Evolutionary conservation across 2,113 vertebrate genomes (phyloP).

Genomic region (Pteropus alecto): DNA sequence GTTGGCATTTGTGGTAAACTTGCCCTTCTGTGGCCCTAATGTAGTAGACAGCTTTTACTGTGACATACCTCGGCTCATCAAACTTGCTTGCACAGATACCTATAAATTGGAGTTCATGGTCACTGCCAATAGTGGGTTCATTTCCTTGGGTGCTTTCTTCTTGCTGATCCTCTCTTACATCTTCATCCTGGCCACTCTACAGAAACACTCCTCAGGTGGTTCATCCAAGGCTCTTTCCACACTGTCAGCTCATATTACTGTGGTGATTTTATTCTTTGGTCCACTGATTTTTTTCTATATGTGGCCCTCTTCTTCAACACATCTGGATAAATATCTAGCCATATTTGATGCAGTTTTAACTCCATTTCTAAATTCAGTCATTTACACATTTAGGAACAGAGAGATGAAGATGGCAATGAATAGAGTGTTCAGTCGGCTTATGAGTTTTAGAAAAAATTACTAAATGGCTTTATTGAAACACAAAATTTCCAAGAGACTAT

Average conservation of each 20-base stretch:
- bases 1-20: constrained; percentile 34
- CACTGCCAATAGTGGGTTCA: constrained; percentile 32
- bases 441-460: not conserved
- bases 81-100: constrained; percentile 37
- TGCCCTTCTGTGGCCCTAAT: constrained; percentile 52
- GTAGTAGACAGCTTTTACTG: constrained; percentile 55
- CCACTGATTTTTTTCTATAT: constrained; percentile 53
- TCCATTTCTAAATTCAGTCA: constrained; percentile 62
- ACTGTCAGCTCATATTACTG: constrained; percentile 31
- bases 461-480: not conserved
- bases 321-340: constrained; percentile 58
- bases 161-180: constrained; percentile 25
- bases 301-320: constrained; percentile 31
- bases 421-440: not conserved
- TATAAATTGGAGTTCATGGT: constrained; percentile 2
- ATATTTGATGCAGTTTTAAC: constrained; percentile 66
- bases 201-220: not conserved
- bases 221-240: constrained; percentile 27
- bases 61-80: constrained; percentile 36
- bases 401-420: constrained; percentile 51
- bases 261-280: constrained; percentile 53
- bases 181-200: not conserved
- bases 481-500: not conserved
- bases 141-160: constrained; percentile 19
- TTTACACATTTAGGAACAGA: constrained; percentile 61